These are phyloP conservation scores for Pampus argenteus DNA, from an alignment of 2,797 vertebrate species.

Conservation along the genomic window DNA sequence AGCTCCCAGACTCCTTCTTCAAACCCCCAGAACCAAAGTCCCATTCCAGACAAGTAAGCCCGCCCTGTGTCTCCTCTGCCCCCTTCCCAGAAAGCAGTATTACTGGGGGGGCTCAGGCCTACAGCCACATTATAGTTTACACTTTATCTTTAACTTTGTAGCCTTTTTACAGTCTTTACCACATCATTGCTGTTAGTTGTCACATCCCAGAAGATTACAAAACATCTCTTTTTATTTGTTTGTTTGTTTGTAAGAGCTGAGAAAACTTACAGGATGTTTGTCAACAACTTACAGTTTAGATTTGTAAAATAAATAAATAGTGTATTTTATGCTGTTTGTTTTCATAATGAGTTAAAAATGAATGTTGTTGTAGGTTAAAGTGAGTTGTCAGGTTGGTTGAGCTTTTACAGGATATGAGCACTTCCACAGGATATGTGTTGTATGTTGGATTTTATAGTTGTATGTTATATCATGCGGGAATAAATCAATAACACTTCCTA, in stretches of 20 bases:
- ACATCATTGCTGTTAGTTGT: not conserved
- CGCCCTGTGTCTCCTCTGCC: conserved; percentile 56
- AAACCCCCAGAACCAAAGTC: conserved; percentile 97
- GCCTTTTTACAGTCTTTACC: not conserved
- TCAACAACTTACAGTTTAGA: not conserved
- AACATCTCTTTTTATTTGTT: not conserved
- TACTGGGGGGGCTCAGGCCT: conserved; percentile 47
- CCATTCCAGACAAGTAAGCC: conserved; percentile 96
- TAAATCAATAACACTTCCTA: too few relatives aligned
- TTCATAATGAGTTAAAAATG: not conserved
- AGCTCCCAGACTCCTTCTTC: conserved; percentile 98
- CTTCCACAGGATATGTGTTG: not conserved
- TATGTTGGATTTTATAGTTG: too few relatives aligned
- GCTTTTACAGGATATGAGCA: not conserved
- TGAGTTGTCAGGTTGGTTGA: conserved; percentile 17
- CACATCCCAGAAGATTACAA: not conserved
- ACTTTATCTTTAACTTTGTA: not conserved
- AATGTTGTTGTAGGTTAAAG: not conserved
- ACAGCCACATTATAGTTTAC: not conserved
- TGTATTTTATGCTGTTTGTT: not conserved
- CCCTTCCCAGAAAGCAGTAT: conserved; percentile 58
- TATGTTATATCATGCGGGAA: not conserved
- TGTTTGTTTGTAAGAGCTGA: too few relatives aligned
- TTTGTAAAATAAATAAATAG: not conserved
- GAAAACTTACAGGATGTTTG: not conserved